Evolutionary conservation across 1,140 invertebrate species (phyloP), one percentile per base, ranked within the genome.

Genomic region (Thaumatotibia leucotreta): DNA sequence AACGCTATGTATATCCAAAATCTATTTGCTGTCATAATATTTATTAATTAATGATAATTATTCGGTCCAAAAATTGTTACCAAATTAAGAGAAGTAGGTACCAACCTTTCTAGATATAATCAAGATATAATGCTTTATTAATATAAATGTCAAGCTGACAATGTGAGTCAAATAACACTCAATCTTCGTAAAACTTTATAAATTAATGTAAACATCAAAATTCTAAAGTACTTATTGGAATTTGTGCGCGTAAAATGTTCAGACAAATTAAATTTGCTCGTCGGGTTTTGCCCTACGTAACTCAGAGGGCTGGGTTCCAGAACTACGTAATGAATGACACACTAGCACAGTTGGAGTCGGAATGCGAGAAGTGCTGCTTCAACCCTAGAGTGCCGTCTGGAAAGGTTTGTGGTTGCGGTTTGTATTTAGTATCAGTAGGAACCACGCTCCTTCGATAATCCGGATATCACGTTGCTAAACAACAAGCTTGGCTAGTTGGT

Each of bases 251-350:
- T 29, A 45, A 17, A 8, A 45, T 45, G 39, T 45, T 45, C 0
- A 20, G n/a, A 3, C 39, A 45, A 10, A n/a, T 45, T 14, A 45
- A 14, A 9, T 9, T 68, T 20, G 39, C 52, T 6, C 17, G 5
- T 24, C n/a, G 24, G 0, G 17, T 10, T 1, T 1, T 35, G 14
- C 29, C 54, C 3, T 20, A 58, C 9, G 14, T 72, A 2, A 22
- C 69, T 5, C 69, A 52, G 3, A 68, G 39, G n/a, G 72, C 69
- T 2, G 66, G 65, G 0, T 84, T 78, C 23, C 68, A 86, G 20
- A 83, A 88, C 52, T 82, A 73, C 54, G 85, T 89, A 2, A 82
- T 77, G 72, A 83, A 79, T 2, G 72, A 84, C 1, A 69, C 76
- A 0, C 29, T 89, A 33, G 73, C 75, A 0, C 73, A 79, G 17